Base-by-base conservation (phyloP, 2,797 vertebrate species). In the Myiothlypis coronata region DNA sequence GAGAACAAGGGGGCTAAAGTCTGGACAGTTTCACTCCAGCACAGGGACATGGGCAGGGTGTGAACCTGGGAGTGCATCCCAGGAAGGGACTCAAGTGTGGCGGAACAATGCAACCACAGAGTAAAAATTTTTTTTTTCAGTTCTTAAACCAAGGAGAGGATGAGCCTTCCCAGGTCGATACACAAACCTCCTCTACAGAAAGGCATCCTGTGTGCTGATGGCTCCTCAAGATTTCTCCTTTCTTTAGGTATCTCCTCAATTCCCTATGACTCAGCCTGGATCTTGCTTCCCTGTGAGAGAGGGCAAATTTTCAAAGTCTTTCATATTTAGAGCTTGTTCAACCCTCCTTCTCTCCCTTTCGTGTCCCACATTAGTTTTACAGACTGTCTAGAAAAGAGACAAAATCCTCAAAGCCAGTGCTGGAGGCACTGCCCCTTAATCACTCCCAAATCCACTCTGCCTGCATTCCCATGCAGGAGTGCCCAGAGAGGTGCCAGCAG, bases 361-460 rank as follows among this genome's bases (percentile, higher is more conserved):
- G 0, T 26, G 30, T 84, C 46, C 34, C 52, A 68, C 20, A 47
- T 15, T 57, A 49, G 8, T 84, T 70, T 82, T 70, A 43, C 22
- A 71, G 18, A 43, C 10, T 74, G 49, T 27, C 53, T 87, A 34
- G 46, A 71, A 67, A 87, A 87, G 11, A 83, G 46, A 56, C 21
- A 81, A 78, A 83, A 85, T 55, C 60, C 35, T 80, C 82, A 92
- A 80, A 96, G 55, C 4, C 44, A 27, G 30, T 46, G 56, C 80
- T n/a, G 4, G n/a, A 79, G 44, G 59, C 55, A 15, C 35, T 18
- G 13, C 50, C 35, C 28, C 5, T 85, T 63, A 75, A 44, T 16
- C 20, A n/a, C 9, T 87, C 19, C 26, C 55, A 86, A 70, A 49
- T 6, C 4, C 0, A 0, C 20, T 63, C 20, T 1, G 6, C 12